Base-by-base conservation (phyloP, 2,888 invertebrate species). In the Labia minor region DNA sequence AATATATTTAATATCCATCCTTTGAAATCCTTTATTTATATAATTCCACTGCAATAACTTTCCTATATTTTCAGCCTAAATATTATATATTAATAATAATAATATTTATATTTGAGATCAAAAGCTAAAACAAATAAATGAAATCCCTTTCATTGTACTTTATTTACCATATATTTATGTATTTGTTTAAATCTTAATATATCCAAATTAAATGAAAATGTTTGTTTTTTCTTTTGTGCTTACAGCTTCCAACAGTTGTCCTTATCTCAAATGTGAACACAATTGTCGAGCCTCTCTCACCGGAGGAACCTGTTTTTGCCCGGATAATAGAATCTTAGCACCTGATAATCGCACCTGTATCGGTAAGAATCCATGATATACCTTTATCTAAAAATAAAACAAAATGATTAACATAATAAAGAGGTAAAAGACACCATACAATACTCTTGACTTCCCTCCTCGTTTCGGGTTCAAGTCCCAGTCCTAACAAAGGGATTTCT, bases 261-360 rank as follows among this genome's bases (percentile, higher is more conserved):
- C 88, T 0, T 85, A 87, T 1, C 79, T 97, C 68, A 88, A 88
- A 70, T 98, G 98, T 78, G 90, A 92, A 75, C 88, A 93, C 80
- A 90, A 88, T 75, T 98, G 98, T 78, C 90, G 90, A 72, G 88
- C 93, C 37, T 95, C 95, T 0, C 85, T 93, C 6, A 85, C 85
- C 4, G 96, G 96, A 64, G 96, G 96, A 49, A 84, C 86, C 65
- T 99, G 98, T 78, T 88, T 87, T 69, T 99, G 98, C 79, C 87
- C 88, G 0, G 83, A 86, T 20, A 97, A 97, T 0, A 88, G 90
- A 74, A 83, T 87, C 72, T 82, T 97, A n/a, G 85, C 90, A 0
- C 78, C 87, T 3, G 90, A 92, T 76, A 92, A 92, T 75, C 83
- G 88, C 72, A 90, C 90, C 1, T 98, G 98, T 77, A 83, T 86